Conservation (phyloP, 2,797 vertebrate genomes). For the Alcedo atthis region DNA sequence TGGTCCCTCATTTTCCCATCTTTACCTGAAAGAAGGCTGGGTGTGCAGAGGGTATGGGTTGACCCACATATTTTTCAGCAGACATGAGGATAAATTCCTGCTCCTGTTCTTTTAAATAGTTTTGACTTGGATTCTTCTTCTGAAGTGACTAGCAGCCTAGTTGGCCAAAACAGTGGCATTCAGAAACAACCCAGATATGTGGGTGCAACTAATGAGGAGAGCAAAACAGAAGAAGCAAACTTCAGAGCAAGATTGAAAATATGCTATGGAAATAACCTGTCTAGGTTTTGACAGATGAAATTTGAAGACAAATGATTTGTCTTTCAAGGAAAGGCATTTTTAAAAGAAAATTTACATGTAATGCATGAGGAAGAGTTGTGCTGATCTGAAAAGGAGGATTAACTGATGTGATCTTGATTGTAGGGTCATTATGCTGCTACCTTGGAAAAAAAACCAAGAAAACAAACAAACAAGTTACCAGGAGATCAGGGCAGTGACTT, state of each 20-base stretch:
- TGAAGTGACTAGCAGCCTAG: neutral
- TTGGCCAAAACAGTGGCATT: neutral
- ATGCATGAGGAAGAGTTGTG: conserved; percentile 39
- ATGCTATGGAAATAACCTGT: conserved; percentile 52
- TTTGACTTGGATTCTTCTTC: neutral
- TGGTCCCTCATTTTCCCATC: neutral
- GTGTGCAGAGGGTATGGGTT: neutral
- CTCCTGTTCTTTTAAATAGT: neutral
- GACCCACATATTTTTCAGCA: neutral
- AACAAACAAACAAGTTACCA: neutral
- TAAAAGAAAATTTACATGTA: conserved; percentile 58
- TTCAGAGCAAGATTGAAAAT: conserved; percentile 64
- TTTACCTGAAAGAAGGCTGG: neutral
- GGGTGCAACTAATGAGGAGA: conserved; percentile 13
- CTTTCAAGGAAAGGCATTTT: conserved; percentile 47
- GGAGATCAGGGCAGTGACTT: conserved; percentile 8
- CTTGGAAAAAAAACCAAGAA: neutral
- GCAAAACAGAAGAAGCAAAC: conserved; percentile 48
- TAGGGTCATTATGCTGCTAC: neutral
- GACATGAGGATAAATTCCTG: neutral
- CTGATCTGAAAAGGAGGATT: conserved; percentile 38
- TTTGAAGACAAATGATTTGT: conserved; percentile 69
- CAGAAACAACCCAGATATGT: conserved; percentile 45
- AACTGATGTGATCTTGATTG: conserved; percentile 29
- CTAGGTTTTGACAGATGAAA: conserved; percentile 58